Evolutionary conservation across 2,113 vertebrate genomes (phyloP).

Genomic region (Brachyhypopomus gauderio): DNA sequence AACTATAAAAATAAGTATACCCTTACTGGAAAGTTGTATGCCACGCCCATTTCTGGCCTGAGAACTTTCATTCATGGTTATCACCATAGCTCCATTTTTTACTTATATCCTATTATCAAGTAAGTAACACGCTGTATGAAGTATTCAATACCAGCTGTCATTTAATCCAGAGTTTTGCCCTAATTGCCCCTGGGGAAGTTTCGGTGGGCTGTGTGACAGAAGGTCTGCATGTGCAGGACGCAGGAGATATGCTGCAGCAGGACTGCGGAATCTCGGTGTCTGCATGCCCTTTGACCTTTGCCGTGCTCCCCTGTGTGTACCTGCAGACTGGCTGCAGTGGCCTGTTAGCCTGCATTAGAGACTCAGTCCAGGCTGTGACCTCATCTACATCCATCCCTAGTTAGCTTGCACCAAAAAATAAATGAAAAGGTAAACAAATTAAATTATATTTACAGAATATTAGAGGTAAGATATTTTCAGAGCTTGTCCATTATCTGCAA

Average conservation of each 20-base stretch:
- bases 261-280: neutral
- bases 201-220: too few species aligned
- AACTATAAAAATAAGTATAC: too few species aligned
- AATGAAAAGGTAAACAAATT: neutral
- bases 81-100: too few species aligned
- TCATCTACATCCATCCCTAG: slow-evolving; percentile 62
- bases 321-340: slow-evolving; percentile 23
- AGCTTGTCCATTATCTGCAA: neutral
- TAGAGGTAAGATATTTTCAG: slow-evolving; percentile 19
- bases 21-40: too few species aligned
- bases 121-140: too few species aligned
- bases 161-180: too few species aligned
- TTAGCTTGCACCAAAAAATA: slow-evolving; percentile 25
- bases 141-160: too few species aligned
- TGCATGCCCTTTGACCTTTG: neutral
- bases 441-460: neutral
- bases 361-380: slow-evolving; percentile 61
- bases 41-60: too few species aligned
- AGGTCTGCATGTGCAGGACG: neutral
- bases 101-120: too few species aligned
- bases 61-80: too few species aligned
- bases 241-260: neutral
- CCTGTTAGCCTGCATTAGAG: slow-evolving; percentile 59
- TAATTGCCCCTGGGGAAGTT: too few species aligned
- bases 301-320: slow-evolving; percentile 25